Evolutionary conservation across 2,888 invertebrate genomes (phyloP).

Genomic region (Hypercompe scribonia): DNA sequence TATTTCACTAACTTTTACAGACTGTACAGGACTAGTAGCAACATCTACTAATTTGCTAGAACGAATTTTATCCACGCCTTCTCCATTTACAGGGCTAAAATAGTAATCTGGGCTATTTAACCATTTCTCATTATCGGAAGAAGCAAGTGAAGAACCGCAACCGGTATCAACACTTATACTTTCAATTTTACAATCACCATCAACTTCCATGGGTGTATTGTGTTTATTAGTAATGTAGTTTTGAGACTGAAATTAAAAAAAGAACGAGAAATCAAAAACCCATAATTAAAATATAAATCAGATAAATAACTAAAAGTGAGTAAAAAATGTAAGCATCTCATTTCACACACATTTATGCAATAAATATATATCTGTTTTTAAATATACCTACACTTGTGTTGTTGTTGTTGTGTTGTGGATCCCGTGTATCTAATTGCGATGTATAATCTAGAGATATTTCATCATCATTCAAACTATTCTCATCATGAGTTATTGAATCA

Average conservation of each 20-base stretch:
- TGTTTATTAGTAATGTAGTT: conserved; percentile 15
- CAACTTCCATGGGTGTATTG: conserved; percentile 23
- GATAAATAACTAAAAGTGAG: not conserved
- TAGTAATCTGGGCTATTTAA: conserved; percentile 72
- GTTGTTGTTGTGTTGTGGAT: conserved; percentile 19
- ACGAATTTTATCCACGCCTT: conserved; percentile 46
- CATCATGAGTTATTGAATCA: conserved; percentile 35
- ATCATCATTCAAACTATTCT: conserved; percentile 52
- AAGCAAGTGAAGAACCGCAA: conserved; percentile 75
- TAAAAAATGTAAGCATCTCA: too few species aligned
- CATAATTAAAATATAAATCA: not conserved
- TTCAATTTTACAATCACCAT: conserved; percentile 52
- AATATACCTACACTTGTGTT: conserved; percentile 31
- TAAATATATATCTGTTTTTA: not conserved
- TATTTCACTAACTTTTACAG: conserved; percentile 33
- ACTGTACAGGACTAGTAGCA: conserved; percentile 53
- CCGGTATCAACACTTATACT: conserved; percentile 75
- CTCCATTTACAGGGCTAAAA: conserved; percentile 54
- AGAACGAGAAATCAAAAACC: not conserved
- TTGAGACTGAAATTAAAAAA: conserved; percentile 26
- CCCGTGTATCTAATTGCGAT: conserved; percentile 22
- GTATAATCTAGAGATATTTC: conserved; percentile 5
- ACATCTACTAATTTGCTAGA: conserved; percentile 39
- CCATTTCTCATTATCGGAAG: conserved; percentile 73
- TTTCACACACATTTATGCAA: not conserved